Percentiles rank a stretch among this genome's conserved stretches.
Evolutionary conservation across 2,888 invertebrate genomes (phyloP).

Genomic region (Cataglyphis rosenhaueri): DNA sequence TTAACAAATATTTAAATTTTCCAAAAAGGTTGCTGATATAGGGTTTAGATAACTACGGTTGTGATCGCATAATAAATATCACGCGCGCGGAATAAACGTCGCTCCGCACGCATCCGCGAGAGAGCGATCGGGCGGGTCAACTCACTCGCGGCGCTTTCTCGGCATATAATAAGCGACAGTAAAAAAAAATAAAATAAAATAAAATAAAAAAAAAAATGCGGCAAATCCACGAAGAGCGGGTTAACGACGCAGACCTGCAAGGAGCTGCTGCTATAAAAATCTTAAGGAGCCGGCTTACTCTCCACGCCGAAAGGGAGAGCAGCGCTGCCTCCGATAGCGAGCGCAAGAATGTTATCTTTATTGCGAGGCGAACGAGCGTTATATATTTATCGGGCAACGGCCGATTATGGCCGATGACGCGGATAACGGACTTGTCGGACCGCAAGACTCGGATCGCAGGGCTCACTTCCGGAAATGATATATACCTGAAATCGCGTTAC

Average conservation of each 20-base stretch:
- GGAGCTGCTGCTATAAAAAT: slow-evolving; percentile 76
- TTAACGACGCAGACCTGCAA: slow-evolving; percentile 75
- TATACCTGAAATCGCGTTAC: slow-evolving; percentile 46
- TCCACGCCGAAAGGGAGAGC: slow-evolving; percentile 56
- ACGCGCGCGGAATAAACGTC: slow-evolving; percentile 72
- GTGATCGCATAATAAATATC: slow-evolving; percentile 76
- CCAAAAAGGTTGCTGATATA: slow-evolving; percentile 36
- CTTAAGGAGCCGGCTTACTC: slow-evolving; percentile 69
- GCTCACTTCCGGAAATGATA: slow-evolving; percentile 42
- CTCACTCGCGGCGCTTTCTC: slow-evolving; percentile 42
- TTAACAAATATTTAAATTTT: slow-evolving; percentile 23
- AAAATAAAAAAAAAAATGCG: slow-evolving; percentile 53
- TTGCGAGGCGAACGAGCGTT: slow-evolving; percentile 39
- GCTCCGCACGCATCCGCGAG: slow-evolving; percentile 74
- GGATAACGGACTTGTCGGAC: slow-evolving; percentile 39
- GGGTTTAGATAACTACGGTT: slow-evolving; percentile 62
- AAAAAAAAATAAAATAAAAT: slow-evolving; percentile 45
- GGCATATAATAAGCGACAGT: slow-evolving; percentile 60
- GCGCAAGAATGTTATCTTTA: slow-evolving; percentile 57
- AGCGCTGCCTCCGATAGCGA: slow-evolving; percentile 40
- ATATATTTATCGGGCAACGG: slow-evolving; percentile 46
- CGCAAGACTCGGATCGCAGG: slow-evolving; percentile 23
- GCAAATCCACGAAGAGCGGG: slow-evolving; percentile 69
- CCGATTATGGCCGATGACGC: slow-evolving; percentile 50
- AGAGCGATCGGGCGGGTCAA: slow-evolving; percentile 46